A percentile compares a stretch with the other conserved stretches of the same genome.
Evolutionary conservation across 2,888 invertebrate species (phyloP).

Genomic region (Trachelus iudaicus): DNA sequence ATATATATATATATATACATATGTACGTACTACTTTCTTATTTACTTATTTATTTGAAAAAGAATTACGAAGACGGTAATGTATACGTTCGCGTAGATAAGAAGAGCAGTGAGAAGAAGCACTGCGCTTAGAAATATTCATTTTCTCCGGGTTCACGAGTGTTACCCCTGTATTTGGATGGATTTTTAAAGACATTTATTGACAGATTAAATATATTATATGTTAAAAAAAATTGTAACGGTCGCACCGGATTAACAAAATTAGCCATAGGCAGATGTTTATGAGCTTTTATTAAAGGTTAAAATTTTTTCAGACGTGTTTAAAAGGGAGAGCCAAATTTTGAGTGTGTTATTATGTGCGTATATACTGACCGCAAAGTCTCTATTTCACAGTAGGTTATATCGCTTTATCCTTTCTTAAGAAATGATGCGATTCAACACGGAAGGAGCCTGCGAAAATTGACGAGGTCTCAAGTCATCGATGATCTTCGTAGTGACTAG

Average conservation of each 20-base stretch:
- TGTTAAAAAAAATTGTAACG: too few species aligned
- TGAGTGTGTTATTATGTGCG: too few species aligned
- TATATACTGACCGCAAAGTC: too few species aligned
- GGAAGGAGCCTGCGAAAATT: background rate
- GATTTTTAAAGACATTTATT: background rate
- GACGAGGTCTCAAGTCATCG: background rate
- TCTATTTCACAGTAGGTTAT: background rate
- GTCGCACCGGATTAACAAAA: too few species aligned
- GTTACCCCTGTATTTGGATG: background rate
- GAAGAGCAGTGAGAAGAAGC: background rate
- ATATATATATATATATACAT: too few species aligned
- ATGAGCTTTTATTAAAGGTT: too few species aligned
- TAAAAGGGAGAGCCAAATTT: too few species aligned
- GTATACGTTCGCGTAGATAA: background rate
- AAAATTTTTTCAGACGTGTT: too few species aligned
- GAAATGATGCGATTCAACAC: background rate
- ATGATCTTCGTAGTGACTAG: background rate
- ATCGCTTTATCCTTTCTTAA: background rate
- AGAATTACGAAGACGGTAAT: slow-evolving; percentile 27
- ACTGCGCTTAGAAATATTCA: background rate
- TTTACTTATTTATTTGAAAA: slow-evolving; percentile 45
- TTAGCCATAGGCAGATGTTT: too few species aligned
- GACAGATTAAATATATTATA: too few species aligned
- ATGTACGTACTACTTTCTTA: slow-evolving; percentile 27
- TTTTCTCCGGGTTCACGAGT: background rate